A percentile compares a stretch with the other conserved stretches of the same genome.
Evolutionary conservation across 1,140 invertebrate species (phyloP).

Genomic region (Eumaeus atala): DNA sequence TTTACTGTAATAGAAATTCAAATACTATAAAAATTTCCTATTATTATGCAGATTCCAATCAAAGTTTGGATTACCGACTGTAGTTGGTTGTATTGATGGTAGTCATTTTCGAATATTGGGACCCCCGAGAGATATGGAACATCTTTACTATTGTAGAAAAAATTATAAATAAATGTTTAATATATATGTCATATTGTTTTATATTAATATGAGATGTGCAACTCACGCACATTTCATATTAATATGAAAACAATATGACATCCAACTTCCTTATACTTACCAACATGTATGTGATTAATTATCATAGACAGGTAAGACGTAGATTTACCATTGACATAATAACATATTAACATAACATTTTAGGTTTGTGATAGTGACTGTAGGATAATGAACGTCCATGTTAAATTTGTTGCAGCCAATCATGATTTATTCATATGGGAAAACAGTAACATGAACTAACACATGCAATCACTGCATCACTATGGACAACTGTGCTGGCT

Average conservation of each 20-base stretch:
- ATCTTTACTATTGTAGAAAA: no score
- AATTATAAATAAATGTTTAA: conserved; percentile 32
- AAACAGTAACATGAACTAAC: conserved; percentile 27
- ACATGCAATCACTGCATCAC: conserved; percentile 21
- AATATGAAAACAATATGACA: no score
- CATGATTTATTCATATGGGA: conserved; percentile 38
- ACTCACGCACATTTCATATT: conserved; percentile 27
- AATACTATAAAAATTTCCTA: no score
- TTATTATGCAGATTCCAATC: conserved; percentile 23
- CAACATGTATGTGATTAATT: conserved; percentile 13
- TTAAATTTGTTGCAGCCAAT: conserved; percentile 31
- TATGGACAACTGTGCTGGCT: conserved; percentile 26
- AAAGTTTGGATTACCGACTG: conserved; percentile 23
- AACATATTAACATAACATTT: conserved; percentile 9
- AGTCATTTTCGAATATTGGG: conserved; percentile 25
- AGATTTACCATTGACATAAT: no score
- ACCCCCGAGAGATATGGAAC: conserved; percentile 19
- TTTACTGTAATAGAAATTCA: no score
- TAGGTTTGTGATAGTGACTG: no score
- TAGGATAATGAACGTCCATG: conserved; percentile 29
- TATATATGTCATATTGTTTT: no score
- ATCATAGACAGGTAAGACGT: background rate
- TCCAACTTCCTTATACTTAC: no score
- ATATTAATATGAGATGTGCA: no score
- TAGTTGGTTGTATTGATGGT: conserved; percentile 28